Base-by-base conservation (phyloP, 2,888 invertebrate species). In the Eupithecia subfuscata region DNA sequence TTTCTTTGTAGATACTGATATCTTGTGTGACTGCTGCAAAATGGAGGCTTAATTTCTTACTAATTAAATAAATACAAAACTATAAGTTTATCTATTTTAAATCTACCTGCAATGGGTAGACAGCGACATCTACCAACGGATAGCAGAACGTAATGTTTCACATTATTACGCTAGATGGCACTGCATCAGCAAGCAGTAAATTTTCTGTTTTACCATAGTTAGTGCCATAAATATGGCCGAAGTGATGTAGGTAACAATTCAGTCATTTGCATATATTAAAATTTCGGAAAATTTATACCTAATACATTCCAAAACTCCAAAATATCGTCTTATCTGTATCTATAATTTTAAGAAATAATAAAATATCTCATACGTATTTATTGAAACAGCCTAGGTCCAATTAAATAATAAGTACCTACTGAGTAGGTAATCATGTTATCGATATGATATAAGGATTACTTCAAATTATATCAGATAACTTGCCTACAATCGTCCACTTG, bases 401-500 rank as follows among this genome's bases (percentile, higher is more conserved):
- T 92, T 91, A 92, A 89, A 79, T 45, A 81, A 71, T 83, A 71
- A 68, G 68, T 68, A 68, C 43, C 12, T 3, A 67, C 30, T 67
- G 14, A n/a, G 37, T n/a, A n/a, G n/a, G n/a, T 60, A 60, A 60
- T 60, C 22, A 43, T 43, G n/a, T 45, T 68, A 68, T 78, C 83
- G 87, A 91, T 89, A 89, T 85, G 91, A 93, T 92, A 92, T 88
- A 83, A 80, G 84, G 87, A 91, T 91, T 89, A 91, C 82, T 86
- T 83, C 80, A 84, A 73, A 83, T 82, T 82, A 84, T 89, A 89
- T 88, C 88, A 81, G 91, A 92, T 92, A 91, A 89, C 79, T 80
- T 56, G n/a, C 72, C 74, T 75, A 77, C 80, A 81, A 79, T 87
- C 88, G 87, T 83, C 86, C 93, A 92, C 89, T 93, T 90, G 82